Evolutionary conservation across 1,140 invertebrate species (phyloP).

Genomic region (Nixonia krombeini): DNA sequence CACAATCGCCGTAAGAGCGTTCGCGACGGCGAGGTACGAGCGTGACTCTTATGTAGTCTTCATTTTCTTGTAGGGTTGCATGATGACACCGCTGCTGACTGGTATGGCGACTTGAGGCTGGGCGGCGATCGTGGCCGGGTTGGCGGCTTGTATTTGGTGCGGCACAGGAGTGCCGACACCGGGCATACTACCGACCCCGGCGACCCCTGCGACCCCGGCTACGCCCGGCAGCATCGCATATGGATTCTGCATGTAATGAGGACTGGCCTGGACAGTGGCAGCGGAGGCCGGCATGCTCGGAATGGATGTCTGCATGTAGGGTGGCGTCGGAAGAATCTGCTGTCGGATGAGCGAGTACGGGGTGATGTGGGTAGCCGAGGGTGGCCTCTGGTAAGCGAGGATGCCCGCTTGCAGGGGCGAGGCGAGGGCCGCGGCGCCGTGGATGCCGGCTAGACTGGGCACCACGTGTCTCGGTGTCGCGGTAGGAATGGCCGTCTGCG

Average conservation of each 20-base stretch:
- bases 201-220: constrained; percentile 53
- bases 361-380: constrained; percentile 69
- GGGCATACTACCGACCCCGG: constrained; percentile 56
- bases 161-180: constrained; percentile 53
- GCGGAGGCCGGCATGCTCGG: constrained; percentile 62
- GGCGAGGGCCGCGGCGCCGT: constrained; percentile 50
- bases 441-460: constrained; percentile 57
- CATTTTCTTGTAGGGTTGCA: constrained; percentile 89
- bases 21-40: not conserved
- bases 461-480: constrained; percentile 56
- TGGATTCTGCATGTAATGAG: constrained; percentile 64
- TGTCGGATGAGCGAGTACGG: constrained; percentile 72
- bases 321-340: constrained; percentile 67
- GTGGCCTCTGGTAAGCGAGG: constrained; percentile 74
- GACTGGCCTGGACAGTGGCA: constrained; percentile 67
- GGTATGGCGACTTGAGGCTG: constrained; percentile 64
- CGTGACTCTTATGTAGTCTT: constrained; percentile 83
- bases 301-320: constrained; percentile 60
- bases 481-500: constrained; percentile 57
- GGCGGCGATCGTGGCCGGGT: constrained; percentile 65
- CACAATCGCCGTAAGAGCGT: constrained; percentile 22
- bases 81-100: constrained; percentile 74
- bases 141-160: constrained; percentile 62
- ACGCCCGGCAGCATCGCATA: constrained; percentile 63
- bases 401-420: constrained; percentile 63